Percentiles rank a stretch among this genome's conserved stretches.
Conservation (phyloP, 2,797 vertebrate genomes). For the Vespertilio murinus region DNA sequence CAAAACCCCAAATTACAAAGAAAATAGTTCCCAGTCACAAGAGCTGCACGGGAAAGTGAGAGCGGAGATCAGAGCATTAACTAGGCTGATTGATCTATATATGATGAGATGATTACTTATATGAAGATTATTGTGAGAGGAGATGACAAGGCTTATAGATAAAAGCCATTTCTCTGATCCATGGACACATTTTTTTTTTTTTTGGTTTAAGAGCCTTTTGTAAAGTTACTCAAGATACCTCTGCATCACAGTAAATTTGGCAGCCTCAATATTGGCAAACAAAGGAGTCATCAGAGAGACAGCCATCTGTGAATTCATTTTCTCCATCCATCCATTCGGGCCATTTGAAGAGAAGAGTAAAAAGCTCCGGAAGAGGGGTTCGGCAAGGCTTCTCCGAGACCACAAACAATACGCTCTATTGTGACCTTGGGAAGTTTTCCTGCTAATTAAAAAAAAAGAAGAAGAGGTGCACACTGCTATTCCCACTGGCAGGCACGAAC, state of each 20-base stretch:
- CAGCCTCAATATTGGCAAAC: conserved; percentile 78
- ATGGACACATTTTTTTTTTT: conserved; percentile 74
- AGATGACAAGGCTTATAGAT: conserved; percentile 88
- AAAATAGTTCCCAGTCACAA: conserved; percentile 86
- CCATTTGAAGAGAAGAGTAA: conserved; percentile 70
- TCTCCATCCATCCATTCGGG: conserved; percentile 54
- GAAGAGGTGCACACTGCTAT: conserved; percentile 54
- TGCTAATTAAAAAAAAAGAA: conserved; percentile 78
- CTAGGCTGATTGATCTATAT: conserved; percentile 89
- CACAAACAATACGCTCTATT: conserved; percentile 66
- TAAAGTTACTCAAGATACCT: conserved; percentile 81
- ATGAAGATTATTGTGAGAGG: conserved; percentile 86
- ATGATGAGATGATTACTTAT: conserved; percentile 89
- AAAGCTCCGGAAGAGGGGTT: conserved; percentile 41
- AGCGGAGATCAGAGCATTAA: conserved; percentile 87
- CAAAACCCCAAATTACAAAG: conserved; percentile 89
- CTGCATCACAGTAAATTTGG: conserved; percentile 82
- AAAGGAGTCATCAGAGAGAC: conserved; percentile 76
- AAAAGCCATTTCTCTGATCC: conserved; percentile 86
- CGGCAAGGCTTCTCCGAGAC: conserved; percentile 10
- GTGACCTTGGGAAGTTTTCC: conserved; percentile 75
- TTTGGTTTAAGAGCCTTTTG: conserved; percentile 82
- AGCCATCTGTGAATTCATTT: conserved; percentile 74
- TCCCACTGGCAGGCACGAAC: conserved; percentile 68
- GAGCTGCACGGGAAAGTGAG: conserved; percentile 85